Evolutionary conservation across 2,797 vertebrate species (phyloP), one percentile per base, ranked within the genome.

Genomic region (Characodon lateralis): DNA sequence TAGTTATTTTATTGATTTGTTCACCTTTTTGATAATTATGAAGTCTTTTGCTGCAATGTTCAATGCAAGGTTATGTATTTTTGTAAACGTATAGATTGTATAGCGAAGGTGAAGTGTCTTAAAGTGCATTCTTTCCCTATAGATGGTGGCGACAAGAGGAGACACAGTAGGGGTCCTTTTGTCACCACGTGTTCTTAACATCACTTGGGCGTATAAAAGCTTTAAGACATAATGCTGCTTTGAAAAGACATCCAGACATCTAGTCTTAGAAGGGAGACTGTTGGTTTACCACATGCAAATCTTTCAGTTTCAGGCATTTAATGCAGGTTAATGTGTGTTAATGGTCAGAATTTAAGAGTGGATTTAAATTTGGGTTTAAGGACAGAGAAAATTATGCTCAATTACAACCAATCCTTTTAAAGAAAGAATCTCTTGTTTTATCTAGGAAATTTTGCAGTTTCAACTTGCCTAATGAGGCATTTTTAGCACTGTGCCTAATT

Each of bases 231-330:
- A 63, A 63, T 31, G 14, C 22, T 7, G n/a, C 43, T 74, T 56
- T 35, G 43, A 87, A 81, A 79, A 78, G 70, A 20, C 43, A 43
- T 68, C 74, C 78, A 82, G 46, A 82, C 35, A 24, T 82, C 31
- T 69, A 56, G 31, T 43, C 28, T 75, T 26, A 82, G 63, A 66
- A 26, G 63, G 72, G 69, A 82, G 80, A 31, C 41, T 51, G n/a
- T 43, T 46, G 10, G 28, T 39, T 51, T 59, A 18, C 66, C 26
- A 18, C 26, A 26, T 14, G 41, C 13, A 69, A 13, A 26, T 46
- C 10, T 75, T 63, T 6, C 9, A 43, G 2, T 18, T 28, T 43
- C 16, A 28, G 26, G 41, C 41, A 61, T 65, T 63, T 24, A 22
- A 48, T 3, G 58, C 31, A 14, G 24, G 41, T 53, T 51, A 66